Evolutionary conservation across 2,797 vertebrate species (phyloP), one percentile per base, ranked within the genome.

Genomic region (Labroides dimidiatus): DNA sequence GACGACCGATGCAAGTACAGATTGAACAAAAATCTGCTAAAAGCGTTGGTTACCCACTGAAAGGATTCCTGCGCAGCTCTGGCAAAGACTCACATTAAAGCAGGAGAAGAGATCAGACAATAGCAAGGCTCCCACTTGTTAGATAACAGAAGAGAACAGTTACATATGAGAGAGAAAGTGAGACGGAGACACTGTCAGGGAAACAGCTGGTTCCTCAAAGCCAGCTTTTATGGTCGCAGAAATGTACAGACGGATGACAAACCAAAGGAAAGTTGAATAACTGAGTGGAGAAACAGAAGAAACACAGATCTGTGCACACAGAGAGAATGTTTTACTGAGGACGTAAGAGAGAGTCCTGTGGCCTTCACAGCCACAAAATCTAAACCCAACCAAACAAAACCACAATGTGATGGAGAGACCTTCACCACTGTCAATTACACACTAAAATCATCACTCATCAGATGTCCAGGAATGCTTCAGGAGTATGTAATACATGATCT

Each of bases 141-240:
- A 76, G 50, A 50, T 69, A 80, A 67, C 27, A 57, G 37, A 45
- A 53, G 41, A 65, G 56, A 47, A 33, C 37, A 50, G 47, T 52
- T 33, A 64, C 30, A 47, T 51, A 55, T 56, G 21, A 60, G 39
- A 44, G 55, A 27, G 53, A 27, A 53, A 45, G 2, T 16, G 13
- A 41, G 19, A 48, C 6, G 1, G 48, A 73, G 36, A 49, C 27
- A 76, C 14, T 51, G 60, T 59, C 54, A 64, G 37, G 37, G 49
- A 30, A 64, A 58, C 66, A 21, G 72, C 64, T 51, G 47, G 30
- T 64, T 36, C 37, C 19, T 53, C 33, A 30, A 21, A 63, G 21
- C 21, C 8, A 47, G 48, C 9, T 24, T 49, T 24, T 23, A 36
- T 71, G 33, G 20, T 44, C 60, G 56, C 16, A 45, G 52, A 53